Base-by-base conservation (phyloP, 2,797 vertebrate species). In the Lacerta bilineata region DNA sequence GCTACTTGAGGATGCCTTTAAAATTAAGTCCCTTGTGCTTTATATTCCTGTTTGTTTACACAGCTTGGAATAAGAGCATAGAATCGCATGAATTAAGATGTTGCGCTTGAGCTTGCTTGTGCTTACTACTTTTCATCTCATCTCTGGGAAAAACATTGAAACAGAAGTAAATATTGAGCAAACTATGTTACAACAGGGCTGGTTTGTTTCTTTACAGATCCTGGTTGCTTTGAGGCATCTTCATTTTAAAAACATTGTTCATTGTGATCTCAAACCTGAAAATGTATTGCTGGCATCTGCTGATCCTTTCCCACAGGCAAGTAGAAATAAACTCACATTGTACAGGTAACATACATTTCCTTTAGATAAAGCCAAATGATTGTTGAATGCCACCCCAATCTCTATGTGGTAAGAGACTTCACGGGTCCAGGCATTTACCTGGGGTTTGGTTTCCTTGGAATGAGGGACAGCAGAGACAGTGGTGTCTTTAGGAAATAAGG, bases 171-270 rank as follows among this genome's bases (percentile, higher is more conserved):
- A 85, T 81, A 36, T 33, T 72, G 25, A 4, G 50, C 29, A 43
- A 7, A 61, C 23, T 46, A 71, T 74, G 13, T 75, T 68, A 66
- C 41, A 75, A 27, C 8, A 39, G 23, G 75, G 55, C 33, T 91
- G 0, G 68, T 93, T 93, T 94, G 25, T 91, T 95, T 94, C 55
- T 93, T 95, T 92, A 79, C 93, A 99, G 99, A 99, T 99, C 88
- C 98, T 99, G 68, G 98, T 98, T 93, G 98, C 99, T 90, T 95
- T 99, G 94, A 97, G 98, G 83, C 98, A 99, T 93, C 99, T 99
- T 90, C 99, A 99, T 97, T 98, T 99, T 95, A 99, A 99, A 97
- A 99, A 99, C 95, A 98, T 99, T 59, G 99, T 99, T 95, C 99
- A 99, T 94, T 99, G 99, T 96, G 99, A 99, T 93, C 98, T 99